phyloP scores from a whole-genome alignment of 1,140 invertebrate species.

The Cherax quadricarinatus region DNA sequence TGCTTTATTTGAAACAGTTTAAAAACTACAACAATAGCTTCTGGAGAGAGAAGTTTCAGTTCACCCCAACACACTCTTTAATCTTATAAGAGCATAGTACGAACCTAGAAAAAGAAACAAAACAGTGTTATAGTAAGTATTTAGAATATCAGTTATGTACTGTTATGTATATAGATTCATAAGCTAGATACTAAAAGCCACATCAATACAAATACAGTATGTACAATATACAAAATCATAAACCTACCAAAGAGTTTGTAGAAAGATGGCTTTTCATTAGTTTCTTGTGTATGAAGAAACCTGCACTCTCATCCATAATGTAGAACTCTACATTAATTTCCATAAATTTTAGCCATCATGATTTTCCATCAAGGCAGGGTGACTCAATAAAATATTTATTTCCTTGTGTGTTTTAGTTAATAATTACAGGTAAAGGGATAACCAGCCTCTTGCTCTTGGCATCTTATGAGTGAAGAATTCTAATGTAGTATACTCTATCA shows the following conservation, averaged over 20 bases:
- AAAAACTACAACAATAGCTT: neutral
- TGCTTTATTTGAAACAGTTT: neutral
- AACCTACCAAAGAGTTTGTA: neutral
- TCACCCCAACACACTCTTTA: neutral
- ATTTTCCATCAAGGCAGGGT: too few species aligned
- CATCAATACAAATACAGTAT: neutral
- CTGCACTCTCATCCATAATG: neutral
- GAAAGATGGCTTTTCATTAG: neutral
- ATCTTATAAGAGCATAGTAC: conserved; percentile 41
- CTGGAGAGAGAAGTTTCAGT: neutral
- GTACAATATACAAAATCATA: neutral
- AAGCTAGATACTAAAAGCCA: neutral
- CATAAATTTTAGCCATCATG: too few species aligned
- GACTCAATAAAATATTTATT: too few species aligned
- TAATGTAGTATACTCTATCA: too few species aligned
- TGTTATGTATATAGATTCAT: neutral
- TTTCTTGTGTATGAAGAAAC: neutral
- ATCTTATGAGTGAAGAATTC: too few species aligned
- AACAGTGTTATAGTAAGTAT: neutral
- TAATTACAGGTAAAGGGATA: too few species aligned
- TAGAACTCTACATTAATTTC: too few species aligned
- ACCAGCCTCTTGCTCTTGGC: too few species aligned
- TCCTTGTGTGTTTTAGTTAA: too few species aligned
- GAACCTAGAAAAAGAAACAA: conserved; percentile 44
- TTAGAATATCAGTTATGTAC: neutral